phyloP scores from a whole-genome alignment of 1,140 invertebrate genomes.

The Tetragonula clypearis region DNA sequence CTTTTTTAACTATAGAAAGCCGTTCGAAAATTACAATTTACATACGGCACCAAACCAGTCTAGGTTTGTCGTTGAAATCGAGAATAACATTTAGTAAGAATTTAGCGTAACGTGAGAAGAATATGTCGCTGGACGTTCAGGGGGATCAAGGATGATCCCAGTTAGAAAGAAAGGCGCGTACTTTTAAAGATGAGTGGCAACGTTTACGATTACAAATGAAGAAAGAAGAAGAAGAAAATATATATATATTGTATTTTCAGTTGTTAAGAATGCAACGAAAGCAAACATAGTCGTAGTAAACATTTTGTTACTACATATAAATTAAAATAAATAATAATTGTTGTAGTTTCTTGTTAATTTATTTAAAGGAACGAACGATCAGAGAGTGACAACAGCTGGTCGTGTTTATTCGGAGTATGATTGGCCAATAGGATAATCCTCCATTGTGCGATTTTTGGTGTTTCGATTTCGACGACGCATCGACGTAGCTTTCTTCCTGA shows the following conservation, averaged over 20 bases:
- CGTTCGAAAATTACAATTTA: not conserved
- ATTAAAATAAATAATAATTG: too few relatives aligned
- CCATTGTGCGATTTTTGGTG: not conserved
- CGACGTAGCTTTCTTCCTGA: slow-evolving; percentile 44
- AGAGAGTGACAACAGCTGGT: not conserved
- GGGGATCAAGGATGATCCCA: not conserved
- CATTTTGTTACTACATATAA: too few relatives aligned
- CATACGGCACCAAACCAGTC: not conserved
- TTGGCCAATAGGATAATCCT: not conserved
- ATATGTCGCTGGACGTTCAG: not conserved
- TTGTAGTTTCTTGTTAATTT: too few relatives aligned
- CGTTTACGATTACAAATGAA: too few relatives aligned
- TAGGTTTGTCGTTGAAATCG: not conserved
- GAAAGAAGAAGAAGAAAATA: too few relatives aligned
- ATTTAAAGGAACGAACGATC: not conserved
- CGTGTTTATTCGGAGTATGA: not conserved
- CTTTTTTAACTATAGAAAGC: not conserved
- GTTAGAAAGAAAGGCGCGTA: not conserved
- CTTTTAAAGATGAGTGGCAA: too few relatives aligned
- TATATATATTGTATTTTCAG: too few relatives aligned
- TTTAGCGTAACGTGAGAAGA: not conserved
- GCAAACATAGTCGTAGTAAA: too few relatives aligned
- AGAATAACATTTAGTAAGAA: not conserved
- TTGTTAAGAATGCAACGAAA: too few relatives aligned
- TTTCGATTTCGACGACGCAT: not conserved